Percentiles rank a stretch among this genome's conserved stretches.
These are phyloP conservation scores for Ophthalmolycus amberensis DNA, from an alignment of 2,113 vertebrate species.

Conservation along the genomic window DNA sequence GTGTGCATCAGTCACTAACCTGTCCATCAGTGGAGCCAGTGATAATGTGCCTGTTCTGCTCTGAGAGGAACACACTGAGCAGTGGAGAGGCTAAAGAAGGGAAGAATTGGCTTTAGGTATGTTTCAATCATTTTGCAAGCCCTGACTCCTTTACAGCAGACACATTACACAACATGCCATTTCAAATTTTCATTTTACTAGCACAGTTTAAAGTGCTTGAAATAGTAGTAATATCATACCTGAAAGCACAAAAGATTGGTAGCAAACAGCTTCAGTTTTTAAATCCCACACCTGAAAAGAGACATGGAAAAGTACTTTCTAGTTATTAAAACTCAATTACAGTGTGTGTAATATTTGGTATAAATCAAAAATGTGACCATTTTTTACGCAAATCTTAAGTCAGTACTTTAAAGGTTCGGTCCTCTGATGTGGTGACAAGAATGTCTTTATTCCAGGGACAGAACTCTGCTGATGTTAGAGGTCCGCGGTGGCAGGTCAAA, in stretches of 20 bases:
- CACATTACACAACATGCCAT: not conserved
- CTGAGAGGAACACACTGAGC: constrained; percentile 83
- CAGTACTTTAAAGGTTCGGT: constrained; percentile 87
- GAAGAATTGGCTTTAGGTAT: not conserved
- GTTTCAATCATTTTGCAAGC: not conserved
- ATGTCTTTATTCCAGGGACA: constrained; percentile 84
- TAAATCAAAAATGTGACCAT: not conserved
- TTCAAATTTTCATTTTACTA: not conserved
- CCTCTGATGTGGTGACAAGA: constrained; percentile 89
- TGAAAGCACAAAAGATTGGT: constrained; percentile 89
- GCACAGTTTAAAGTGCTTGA: not conserved
- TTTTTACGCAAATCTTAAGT: not conserved
- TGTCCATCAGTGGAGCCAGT: constrained; percentile 88
- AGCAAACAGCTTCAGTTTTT: constrained; percentile 69
- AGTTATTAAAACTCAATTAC: constrained; percentile 1
- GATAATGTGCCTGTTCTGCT: constrained; percentile 82
- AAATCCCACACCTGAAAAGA: constrained; percentile 88
- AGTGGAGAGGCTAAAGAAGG: constrained; percentile 83
- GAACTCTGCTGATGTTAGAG: constrained; percentile 89
- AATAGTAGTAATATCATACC: constrained; percentile 72
- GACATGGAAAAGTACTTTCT: not conserved
- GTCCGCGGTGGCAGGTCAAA: constrained; percentile 84
- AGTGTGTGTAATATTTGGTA: not conserved
- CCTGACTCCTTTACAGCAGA: not conserved
- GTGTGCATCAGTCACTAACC: constrained; percentile 72